phyloP scores from a whole-genome alignment of 2,797 vertebrate genomes.

The Lophius americanus region DNA sequence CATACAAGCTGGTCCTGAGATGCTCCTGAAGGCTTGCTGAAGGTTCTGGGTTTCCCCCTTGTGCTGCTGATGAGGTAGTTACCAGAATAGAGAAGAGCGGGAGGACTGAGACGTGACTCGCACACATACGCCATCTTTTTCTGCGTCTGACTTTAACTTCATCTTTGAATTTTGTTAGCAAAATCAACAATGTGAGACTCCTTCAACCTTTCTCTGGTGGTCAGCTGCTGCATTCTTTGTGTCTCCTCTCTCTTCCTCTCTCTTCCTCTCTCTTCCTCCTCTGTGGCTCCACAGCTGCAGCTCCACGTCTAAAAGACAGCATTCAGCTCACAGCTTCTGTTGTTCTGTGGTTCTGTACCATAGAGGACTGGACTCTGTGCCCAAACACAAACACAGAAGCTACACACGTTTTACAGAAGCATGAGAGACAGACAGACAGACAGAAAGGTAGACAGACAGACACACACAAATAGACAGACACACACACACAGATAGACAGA shows the following conservation, averaged over 20 bases:
- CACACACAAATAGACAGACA: no score
- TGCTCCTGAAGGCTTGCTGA: constrained; percentile 9
- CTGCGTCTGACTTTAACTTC: no score
- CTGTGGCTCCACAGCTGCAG: constrained; percentile 74
- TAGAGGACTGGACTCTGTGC: constrained; percentile 40
- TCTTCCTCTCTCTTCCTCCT: constrained; percentile 19
- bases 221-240: no score
- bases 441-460: no score
- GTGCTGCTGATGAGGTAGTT: constrained; percentile 51
- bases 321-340: constrained; percentile 53
- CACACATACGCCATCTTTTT: neutral
- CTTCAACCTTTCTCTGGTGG: no score
- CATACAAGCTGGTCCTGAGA: neutral
- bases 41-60: constrained; percentile 36
- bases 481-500: no score
- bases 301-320: constrained; percentile 31
- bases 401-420: constrained; percentile 2
- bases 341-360: constrained; percentile 59
- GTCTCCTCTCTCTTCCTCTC: neutral
- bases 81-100: constrained; percentile 45
- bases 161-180: no score
- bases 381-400: constrained; percentile 23
- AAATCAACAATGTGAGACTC: no score
- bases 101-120: constrained; percentile 47
- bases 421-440: neutral